Conservation (phyloP, 2,888 invertebrate species). For the Autographa pulchrina region DNA sequence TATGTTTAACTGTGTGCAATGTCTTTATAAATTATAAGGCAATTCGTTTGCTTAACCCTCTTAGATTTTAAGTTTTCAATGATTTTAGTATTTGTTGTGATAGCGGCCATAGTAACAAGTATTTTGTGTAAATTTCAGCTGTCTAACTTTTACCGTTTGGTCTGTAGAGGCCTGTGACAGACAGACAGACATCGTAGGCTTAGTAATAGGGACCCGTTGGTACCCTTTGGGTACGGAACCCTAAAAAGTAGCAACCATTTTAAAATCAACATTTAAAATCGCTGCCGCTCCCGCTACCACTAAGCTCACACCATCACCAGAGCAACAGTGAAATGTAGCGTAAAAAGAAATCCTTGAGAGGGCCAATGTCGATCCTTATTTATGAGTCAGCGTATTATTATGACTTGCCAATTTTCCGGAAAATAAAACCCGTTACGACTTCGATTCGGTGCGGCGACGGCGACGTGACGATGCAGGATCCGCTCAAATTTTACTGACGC, state of each 20-base stretch:
- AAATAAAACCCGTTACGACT: slow-evolving; percentile 82
- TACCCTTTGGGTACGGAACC: no score
- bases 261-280: slow-evolving; percentile 19
- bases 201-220: no score
- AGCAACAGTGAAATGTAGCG: slow-evolving; percentile 85
- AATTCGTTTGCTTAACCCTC: no score
- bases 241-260: not conserved
- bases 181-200: no score
- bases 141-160: no score
- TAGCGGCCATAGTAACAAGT: no score
- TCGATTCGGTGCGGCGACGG: slow-evolving; percentile 71
- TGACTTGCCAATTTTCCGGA: slow-evolving; percentile 88
- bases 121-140: no score
- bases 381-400: slow-evolving; percentile 88
- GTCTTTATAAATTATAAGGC: no score
- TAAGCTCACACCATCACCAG: slow-evolving; percentile 46
- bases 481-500: slow-evolving; percentile 77
- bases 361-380: slow-evolving; percentile 87
- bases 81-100: no score
- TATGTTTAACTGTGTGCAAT: no score
- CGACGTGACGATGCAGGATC: slow-evolving; percentile 75
- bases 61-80: no score
- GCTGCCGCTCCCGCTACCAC: slow-evolving; percentile 46
- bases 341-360: slow-evolving; percentile 85
- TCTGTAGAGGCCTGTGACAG: no score